A percentile compares a stretch with the other conserved stretches of the same genome.
Evolutionary conservation across 92 coral and sea anemone species (phyloP).

Genomic region (Palythoa heliodiscus): DNA sequence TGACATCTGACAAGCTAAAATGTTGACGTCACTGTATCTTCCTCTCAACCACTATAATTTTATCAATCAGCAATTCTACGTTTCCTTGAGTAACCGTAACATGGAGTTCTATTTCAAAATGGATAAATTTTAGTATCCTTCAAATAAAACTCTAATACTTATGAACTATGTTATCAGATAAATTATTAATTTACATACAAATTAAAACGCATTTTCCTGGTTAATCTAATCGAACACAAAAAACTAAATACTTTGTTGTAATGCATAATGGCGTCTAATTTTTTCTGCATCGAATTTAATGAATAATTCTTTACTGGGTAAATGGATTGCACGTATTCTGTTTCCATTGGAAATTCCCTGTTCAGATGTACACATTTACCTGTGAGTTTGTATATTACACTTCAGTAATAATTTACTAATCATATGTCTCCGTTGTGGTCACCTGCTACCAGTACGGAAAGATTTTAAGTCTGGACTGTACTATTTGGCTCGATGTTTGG

Average conservation of each 20-base stretch:
- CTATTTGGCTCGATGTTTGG: no score
- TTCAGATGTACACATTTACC: background rate
- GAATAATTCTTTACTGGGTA: background rate
- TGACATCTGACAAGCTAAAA: background rate
- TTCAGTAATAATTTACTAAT: no score
- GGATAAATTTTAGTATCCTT: background rate
- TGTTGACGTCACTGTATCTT: background rate
- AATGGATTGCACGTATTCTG: background rate
- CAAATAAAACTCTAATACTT: background rate
- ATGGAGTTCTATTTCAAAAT: background rate
- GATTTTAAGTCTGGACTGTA: no score
- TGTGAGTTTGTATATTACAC: no score
- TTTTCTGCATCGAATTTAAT: background rate
- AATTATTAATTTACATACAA: background rate
- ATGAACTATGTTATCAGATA: background rate
- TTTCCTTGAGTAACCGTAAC: slow-evolving; percentile 38
- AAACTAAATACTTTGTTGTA: background rate
- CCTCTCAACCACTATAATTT: background rate
- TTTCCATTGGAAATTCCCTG: background rate
- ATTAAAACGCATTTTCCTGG: background rate
- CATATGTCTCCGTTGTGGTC: no score
- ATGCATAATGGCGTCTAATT: background rate
- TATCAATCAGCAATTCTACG: background rate
- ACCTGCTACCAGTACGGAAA: no score
- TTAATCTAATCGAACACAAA: background rate